Base-by-base conservation (phyloP, 2,113 vertebrate genomes). In the Mustela nigripes region DNA sequence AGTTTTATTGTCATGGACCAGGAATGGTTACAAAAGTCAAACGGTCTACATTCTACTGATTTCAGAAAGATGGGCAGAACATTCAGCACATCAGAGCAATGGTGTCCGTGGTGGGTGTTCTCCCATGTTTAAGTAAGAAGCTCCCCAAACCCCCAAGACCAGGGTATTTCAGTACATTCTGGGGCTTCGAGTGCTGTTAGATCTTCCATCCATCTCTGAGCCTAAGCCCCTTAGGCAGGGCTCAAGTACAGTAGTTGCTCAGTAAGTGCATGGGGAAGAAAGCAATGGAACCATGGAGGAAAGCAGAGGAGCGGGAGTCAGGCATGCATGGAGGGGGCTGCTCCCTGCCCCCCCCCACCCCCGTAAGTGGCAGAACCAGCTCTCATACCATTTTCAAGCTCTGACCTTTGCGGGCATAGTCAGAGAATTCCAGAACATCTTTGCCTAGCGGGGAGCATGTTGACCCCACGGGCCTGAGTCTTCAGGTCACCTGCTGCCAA, bases 291-390 rank as follows among this genome's bases (percentile, higher is more conserved):
- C 4, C 91, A 10, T 11, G 42, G 19, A 15, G 3, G 4, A 48
- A 69, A 36, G 26, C 33, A 4, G 18, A 8, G 8, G 36, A 15
- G 33, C 18, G 10, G 39, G 69, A 63, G 58, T 7, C 8, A 22
- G 2, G 15, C 7, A 4, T 4, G 11, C 39, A 28, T 1, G 1
- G 11, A 63, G 69, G 11, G 11, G 42, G 7, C 0, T 39, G 4
- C 56, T 31, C 11, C 19, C 19, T 36, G 1, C 16, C 31, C 28
- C 16, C 16, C 19, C 19, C 33, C 1, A 12, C 24, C 28, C 16
- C 9, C 7, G 15, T 9, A 2, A 42, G 33, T 1, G 5, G 39
- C 56, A 69, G 0, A 18, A 2, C 69, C 4, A 5, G 26, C 31
- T 31, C 11, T 16, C n/a, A 50, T 39, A 18, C 4, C 12, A 60